phyloP scores from a whole-genome alignment of 2,797 vertebrate species.

The Melanotaenia trifasciata region DNA sequence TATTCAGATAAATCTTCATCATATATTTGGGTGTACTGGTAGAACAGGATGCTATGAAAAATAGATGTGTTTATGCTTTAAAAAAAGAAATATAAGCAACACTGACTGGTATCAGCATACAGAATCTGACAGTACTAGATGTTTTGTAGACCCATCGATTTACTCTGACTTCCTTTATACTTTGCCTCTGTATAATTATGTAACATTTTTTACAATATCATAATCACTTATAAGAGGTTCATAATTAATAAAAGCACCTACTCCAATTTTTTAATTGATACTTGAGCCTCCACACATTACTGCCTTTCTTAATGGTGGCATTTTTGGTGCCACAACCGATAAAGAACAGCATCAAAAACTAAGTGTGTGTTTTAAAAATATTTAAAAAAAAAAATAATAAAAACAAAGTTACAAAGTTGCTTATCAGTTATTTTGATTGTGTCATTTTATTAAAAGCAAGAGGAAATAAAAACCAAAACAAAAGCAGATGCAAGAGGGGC shows the following conservation, averaged over 20 bases:
- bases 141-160: not conserved
- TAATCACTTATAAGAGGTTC: not conserved
- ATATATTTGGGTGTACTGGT: too few species aligned
- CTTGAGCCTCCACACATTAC: not conserved
- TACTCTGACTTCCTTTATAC: not conserved
- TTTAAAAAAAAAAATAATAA: not conserved
- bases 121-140: not conserved
- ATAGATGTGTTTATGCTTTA: not conserved
- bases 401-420: not conserved
- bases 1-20: too few species aligned
- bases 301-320: not conserved
- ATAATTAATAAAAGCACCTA: not conserved
- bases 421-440: not conserved
- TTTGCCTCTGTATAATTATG: not conserved
- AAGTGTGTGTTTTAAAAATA: not conserved
- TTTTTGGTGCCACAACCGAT: not conserved
- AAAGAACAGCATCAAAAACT: too few species aligned
- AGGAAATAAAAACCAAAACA: not conserved
- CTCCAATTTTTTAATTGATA: not conserved
- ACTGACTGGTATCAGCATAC: not conserved
- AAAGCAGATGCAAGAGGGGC: constrained; percentile 65
- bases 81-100: not conserved
- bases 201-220: not conserved
- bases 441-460: not conserved
- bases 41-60: not conserved